phyloP scores from a whole-genome alignment of 2,888 invertebrate genomes.

The Drosophila borborema region DNA sequence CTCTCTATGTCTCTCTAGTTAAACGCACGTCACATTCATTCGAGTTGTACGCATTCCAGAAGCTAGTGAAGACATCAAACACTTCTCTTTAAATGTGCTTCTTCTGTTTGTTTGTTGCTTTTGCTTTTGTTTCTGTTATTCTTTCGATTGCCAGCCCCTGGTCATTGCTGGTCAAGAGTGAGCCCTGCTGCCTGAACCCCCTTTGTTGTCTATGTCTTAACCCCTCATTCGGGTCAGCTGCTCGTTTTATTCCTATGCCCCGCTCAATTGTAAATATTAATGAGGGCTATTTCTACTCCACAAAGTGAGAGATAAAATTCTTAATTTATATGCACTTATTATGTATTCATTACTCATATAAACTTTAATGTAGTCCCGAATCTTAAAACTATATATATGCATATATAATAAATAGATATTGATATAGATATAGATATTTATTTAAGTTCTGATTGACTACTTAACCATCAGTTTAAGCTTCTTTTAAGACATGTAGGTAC shows the following conservation, averaged over 20 bases:
- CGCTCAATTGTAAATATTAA: slow-evolving; percentile 40
- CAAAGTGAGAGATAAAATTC: slow-evolving; percentile 16
- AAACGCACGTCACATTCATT: slow-evolving; percentile 28
- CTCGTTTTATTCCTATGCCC: neutral
- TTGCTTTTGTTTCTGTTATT: slow-evolving; percentile 25
- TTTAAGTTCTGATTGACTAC: neutral
- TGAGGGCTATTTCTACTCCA: slow-evolving; percentile 18
- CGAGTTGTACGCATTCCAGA: slow-evolving; percentile 3
- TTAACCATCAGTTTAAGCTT: neutral
- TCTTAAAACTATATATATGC: neutral
- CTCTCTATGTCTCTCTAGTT: neutral
- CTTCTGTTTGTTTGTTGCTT: neutral
- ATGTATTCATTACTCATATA: neutral
- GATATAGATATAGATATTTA: neutral
- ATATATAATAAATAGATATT: neutral
- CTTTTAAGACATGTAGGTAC: too few species aligned
- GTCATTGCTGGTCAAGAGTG: neutral
- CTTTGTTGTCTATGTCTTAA: slow-evolving; percentile 16
- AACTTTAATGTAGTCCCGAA: neutral
- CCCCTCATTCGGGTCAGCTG: neutral
- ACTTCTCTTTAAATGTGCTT: slow-evolving; percentile 30
- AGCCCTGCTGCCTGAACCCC: slow-evolving; percentile 3
- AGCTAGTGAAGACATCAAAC: slow-evolving; percentile 47
- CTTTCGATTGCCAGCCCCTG: slow-evolving; percentile 28
- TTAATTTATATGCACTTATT: slow-evolving; percentile 7